phyloP scores from a whole-genome alignment of 2,113 vertebrate species.

The Bungarus multicinctus region DNA sequence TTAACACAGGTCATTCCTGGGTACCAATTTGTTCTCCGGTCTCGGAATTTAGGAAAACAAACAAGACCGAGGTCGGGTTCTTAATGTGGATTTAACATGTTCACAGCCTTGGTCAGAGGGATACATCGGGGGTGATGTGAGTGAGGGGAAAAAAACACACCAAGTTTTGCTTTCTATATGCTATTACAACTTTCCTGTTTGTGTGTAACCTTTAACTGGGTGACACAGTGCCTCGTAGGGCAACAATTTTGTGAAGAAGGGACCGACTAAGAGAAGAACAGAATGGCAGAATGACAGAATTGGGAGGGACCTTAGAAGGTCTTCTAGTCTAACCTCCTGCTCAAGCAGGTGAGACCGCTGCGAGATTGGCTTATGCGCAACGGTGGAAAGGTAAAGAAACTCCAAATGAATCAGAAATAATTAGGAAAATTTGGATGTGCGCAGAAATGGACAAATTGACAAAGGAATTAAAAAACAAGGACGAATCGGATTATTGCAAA shows the following conservation, averaged over 20 bases:
- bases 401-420: no score
- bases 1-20: conserved; percentile 74
- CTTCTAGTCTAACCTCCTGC: no score
- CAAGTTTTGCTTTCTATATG: not conserved
- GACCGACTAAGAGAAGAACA: not conserved
- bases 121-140: conserved; percentile 29
- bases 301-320: no score
- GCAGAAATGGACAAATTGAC: no score
- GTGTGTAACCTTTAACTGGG: not conserved
- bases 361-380: no score
- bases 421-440: no score
- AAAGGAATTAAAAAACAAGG: no score
- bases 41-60: conserved; percentile 74
- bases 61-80: conserved; percentile 63
- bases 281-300: not conserved
- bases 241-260: not conserved
- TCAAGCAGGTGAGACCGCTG: no score
- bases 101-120: conserved; percentile 69
- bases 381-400: no score
- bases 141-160: rapidly evolving
- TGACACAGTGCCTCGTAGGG: not conserved
- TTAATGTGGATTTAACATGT: conserved; percentile 78
- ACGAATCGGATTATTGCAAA: no score
- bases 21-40: conserved; percentile 58
- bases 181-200: not conserved